Evolutionary conservation across 2,113 vertebrate species (phyloP), one percentile per base, ranked within the genome.

Genomic region (Himantopus leucocephalus): DNA sequence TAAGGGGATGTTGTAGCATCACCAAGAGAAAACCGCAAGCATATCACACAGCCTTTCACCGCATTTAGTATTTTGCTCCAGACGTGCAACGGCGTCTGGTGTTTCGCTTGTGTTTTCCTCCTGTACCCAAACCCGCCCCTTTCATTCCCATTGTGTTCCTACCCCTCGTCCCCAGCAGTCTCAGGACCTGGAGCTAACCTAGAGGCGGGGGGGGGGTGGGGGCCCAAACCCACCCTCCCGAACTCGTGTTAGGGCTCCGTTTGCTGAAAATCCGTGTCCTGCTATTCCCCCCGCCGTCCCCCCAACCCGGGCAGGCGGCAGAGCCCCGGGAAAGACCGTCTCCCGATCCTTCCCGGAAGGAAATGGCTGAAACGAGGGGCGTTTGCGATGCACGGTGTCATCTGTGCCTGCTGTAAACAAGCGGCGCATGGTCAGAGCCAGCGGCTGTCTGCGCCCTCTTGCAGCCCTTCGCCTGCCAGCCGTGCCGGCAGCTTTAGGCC

Each of bases 281-380:
- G 27, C 17, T 27, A 1, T 34, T 50, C 12, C 11, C 21, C 37
- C 27, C n/a, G 9, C 41, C 35, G 18, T 2, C 3, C 1, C 9
- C 34, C 5, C 27, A 30, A 34, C 34, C 27, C 35, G 34, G 29
- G 27, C 13, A 67, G 47, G 7, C 7, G 22, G 17, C 55, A 55
- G 10, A 68, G 26, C 53, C 59, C 37, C 2, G 12, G 27, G 8
- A 27, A n/a, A 59, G 5, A 15, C 2, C 0, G 4, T 8, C 4
- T 52, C 39, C 70, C 14, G 52, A 53, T 29, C 56, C 26, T 50
- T 77, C 79, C 70, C 70, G 52, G 68, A 81, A 58, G 85, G 84
- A 88, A 92, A 85, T 34, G 68, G 10, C 39, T 41, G 84, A 10
- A 58, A 12, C 3, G 15, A 52, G 70, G 19, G 26, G 34, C 16